Evolutionary conservation across 2,888 invertebrate genomes (phyloP), one percentile per base, ranked within the genome.

Genomic region (Trichacis sp.): DNA sequence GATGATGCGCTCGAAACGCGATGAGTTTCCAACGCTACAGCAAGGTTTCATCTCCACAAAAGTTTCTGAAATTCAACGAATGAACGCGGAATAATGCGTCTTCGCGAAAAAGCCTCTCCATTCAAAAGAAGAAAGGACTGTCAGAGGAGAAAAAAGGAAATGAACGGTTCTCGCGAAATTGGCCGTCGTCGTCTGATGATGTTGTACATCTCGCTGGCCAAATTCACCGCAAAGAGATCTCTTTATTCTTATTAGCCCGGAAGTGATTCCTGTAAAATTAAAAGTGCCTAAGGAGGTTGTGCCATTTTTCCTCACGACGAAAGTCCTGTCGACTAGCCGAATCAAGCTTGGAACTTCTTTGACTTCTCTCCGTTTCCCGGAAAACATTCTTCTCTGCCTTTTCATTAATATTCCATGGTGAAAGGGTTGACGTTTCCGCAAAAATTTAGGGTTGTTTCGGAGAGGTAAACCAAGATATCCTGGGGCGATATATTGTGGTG

Each of bases 261-360:
- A 81, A 78, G 79, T 80, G 81, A 82, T 82, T 82, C 79, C 79
- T 79, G 80, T 73, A 80, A 81, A 83, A 84, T 82, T 83, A 83
- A 83, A 84, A 83, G 81, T 80, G 82, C 83, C 82, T 77, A 80
- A 83, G 82, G 83, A 80, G 78, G 78, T 82, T n/a, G n/a, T n/a
- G n/a, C n/a, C n/a, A n/a, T n/a, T n/a, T n/a, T n/a, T n/a, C n/a
- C n/a, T n/a, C n/a, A n/a, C n/a, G n/a, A n/a, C n/a, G n/a, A n/a
- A n/a, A n/a, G n/a, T n/a, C n/a, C n/a, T n/a, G 75, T 73, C 77
- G 76, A 69, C 77, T 74, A 71, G 64, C 75, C 73, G 74, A 71
- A 73, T 74, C 71, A 78, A 77, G 59, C 50, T 38, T 57, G 62
- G 58, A 79, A 77, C 75, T 77, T 59, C 79, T 81, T 79, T 81